Evolutionary conservation across 2,113 vertebrate genomes (phyloP).

Genomic region (Actenoides hombroni): DNA sequence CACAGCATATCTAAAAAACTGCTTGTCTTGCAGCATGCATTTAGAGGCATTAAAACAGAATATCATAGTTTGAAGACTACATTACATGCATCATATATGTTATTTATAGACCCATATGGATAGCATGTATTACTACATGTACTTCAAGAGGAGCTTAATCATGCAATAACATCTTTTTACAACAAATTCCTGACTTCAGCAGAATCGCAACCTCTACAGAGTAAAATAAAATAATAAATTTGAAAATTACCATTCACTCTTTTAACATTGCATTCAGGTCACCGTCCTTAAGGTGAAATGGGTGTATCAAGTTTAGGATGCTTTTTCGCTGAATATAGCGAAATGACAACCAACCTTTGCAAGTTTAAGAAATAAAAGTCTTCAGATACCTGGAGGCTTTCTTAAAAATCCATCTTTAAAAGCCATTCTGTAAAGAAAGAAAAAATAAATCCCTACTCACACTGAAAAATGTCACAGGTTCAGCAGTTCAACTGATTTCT

Average conservation of each 20-base stretch:
- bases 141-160: background rate
- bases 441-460: background rate
- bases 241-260: background rate
- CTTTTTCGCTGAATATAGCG: background rate
- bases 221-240: background rate
- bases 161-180: background rate
- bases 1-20: rapidly evolving
- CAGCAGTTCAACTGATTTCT: background rate
- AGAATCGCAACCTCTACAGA: background rate
- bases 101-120: background rate
- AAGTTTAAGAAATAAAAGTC: background rate
- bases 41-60: background rate
- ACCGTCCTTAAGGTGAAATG: background rate
- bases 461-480: background rate
- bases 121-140: background rate
- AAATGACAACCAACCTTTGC: background rate
- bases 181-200: background rate
- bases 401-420: background rate
- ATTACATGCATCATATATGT: background rate
- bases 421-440: background rate
- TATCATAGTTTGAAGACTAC: rapidly evolving
- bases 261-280: background rate
- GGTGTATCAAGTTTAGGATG: background rate
- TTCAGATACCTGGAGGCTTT: background rate
- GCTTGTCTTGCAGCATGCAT: background rate